Base-by-base conservation (phyloP, 2,888 invertebrate genomes). In the Azorinus chamasolen region DNA sequence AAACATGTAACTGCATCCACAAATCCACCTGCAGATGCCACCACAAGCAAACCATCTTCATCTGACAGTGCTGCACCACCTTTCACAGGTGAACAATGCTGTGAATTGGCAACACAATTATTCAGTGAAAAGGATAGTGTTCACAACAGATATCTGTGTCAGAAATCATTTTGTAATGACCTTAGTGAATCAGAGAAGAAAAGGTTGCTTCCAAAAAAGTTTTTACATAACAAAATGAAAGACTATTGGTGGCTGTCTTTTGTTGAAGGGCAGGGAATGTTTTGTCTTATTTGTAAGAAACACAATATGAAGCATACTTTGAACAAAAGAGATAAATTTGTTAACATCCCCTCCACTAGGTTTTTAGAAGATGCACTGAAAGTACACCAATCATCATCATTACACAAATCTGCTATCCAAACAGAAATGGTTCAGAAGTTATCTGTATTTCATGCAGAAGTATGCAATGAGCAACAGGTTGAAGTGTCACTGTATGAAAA, bases 181-280 rank as follows among this genome's bases (percentile, higher is more conserved):
- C 20, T 62, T 8, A 50, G 37, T 20, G 10, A 10, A 1, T 5
- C 20, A 18, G 62, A 62, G 18, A 24, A 32, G 12, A 24, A 6
- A 18, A 22, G 63, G n/a, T 41, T 63, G 1, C 8, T 25, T 8
- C 63, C 63, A 1, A 51, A 63, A 25, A 63, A 63, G 20, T 53
- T 63, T 39, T 41, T 24, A 14, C 53, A 63, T 37, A n/a, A 12
- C 14, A 24, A 20, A 20, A 25, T 63, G 1, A 43, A 24, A 10
- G 20, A 3, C 8, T 16, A 64, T 37, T 71, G 71, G 64, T 71
- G 71, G 71, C 20, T 71, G 18, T 48, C n/a, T 25, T 71, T 27
- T 58, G 32, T 64, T 16, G 58, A 71, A 25, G 55, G 57, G n/a
- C 41, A 57, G 24, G 71, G 71, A 12, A 63, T 71, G 64, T 58